Evolutionary conservation across 2,797 vertebrate genomes (phyloP).

Genomic region (Threskiornis aethiopicus): DNA sequence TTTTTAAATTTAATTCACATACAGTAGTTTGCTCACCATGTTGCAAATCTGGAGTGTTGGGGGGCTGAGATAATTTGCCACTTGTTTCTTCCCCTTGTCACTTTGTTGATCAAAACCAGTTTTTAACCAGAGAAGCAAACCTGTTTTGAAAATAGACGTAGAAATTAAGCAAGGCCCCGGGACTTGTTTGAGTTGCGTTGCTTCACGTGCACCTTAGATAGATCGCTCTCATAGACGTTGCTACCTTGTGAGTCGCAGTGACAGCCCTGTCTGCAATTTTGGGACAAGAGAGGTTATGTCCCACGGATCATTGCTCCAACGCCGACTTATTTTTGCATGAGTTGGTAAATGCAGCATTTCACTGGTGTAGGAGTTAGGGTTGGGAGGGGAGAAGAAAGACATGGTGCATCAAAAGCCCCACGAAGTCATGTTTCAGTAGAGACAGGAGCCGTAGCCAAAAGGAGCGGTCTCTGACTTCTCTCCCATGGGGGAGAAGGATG

Average conservation of each 20-base stretch:
- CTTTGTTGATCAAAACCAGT: neutral
- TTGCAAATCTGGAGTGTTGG: neutral
- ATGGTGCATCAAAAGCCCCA: neutral
- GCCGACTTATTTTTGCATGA: neutral
- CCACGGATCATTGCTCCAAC: neutral
- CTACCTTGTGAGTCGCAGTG: neutral
- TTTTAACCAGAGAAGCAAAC: neutral
- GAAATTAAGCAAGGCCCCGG: neutral
- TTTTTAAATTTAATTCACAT: neutral
- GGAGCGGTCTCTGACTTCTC: neutral
- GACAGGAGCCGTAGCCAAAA: neutral
- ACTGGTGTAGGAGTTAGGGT: neutral
- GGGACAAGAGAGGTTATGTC: neutral
- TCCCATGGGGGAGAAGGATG: neutral
- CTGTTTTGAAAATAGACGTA: neutral
- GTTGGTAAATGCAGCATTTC: neutral
- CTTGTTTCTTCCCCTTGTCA: neutral
- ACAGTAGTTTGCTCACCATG: neutral
- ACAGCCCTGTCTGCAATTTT: neutral
- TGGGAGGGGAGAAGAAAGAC: neutral
- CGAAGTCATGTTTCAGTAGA: neutral
- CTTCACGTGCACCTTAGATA: rapidly evolving
- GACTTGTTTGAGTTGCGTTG: neutral
- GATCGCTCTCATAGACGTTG: rapidly evolving
- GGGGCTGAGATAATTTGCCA: neutral